Evolutionary conservation across 1,140 invertebrate genomes (phyloP), one percentile per base, ranked within the genome.

Genomic region (Callitettix versicolor): DNA sequence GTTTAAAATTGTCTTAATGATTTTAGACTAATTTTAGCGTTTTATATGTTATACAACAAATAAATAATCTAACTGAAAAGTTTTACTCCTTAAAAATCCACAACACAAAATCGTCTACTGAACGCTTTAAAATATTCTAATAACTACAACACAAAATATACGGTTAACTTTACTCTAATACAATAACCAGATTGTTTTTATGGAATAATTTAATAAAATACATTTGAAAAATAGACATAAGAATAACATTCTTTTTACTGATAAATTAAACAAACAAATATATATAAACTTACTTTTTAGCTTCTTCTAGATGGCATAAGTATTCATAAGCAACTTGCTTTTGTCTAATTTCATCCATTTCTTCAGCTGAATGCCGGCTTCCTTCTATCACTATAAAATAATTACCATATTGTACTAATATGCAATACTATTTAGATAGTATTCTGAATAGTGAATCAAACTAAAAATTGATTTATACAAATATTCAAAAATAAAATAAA

Each of bases 311-410:
- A 63, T 86, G 84, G 71, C 87, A 90, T 15, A 91, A 71, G 66
- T 91, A 91, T 64, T 88, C 84, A 67, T 90, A 90, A 11, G 86
- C 86, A 40, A 86, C 71, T 46, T 82, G 84, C 66, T 82, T 80
- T 61, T 83, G 80, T 57, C 87, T 72, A 58, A 81, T 79, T 58
- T 80, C 73, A 64, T 89, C 86, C 77, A 91, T 88, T 69, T 86
- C 79, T 58, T 84, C 81, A 0, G 78, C 84, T 18, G 79, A 76
- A 65, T 73, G 77, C 33, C 72, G 71, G 36, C 17, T 9, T 17
- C 44, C 50, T 43, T 21, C 48, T 4, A 3, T 24, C 7, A 7
- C 38, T 46, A 30, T 12, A 33, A 53, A 49, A 36, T 9, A 9
- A 44, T 44, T 14, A 44, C 12, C 12, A 44, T 14, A 9, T 15